phyloP scores from a whole-genome alignment of 2,888 invertebrate species.

The Schrankia costaestrigalis region DNA sequence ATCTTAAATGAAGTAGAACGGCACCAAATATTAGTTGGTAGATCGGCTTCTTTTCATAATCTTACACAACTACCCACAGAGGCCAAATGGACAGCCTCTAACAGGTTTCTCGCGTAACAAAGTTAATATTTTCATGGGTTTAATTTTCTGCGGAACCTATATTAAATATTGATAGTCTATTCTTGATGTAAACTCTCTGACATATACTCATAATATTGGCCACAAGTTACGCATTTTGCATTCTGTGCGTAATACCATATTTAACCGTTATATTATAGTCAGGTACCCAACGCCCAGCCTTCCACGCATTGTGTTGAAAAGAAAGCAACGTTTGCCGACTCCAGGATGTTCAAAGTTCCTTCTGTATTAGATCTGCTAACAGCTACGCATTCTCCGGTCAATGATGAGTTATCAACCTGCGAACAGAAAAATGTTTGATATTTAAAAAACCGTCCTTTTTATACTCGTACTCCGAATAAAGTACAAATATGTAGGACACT shows the following conservation, averaged over 20 bases:
- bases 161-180: too few relatives aligned
- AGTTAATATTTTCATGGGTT: too few relatives aligned
- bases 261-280: background rate
- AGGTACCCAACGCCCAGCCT: conserved; percentile 89
- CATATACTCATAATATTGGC: background rate
- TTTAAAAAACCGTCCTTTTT: background rate
- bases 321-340: conserved; percentile 95
- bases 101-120: too few relatives aligned
- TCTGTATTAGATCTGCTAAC: conserved; percentile 92
- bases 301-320: conserved; percentile 97
- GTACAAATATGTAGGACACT: background rate
- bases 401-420: conserved; percentile 93
- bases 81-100: too few relatives aligned
- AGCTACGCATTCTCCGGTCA: conserved; percentile 96
- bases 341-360: conserved; percentile 94
- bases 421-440: conserved; percentile 7
- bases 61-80: too few relatives aligned
- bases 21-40: background rate
- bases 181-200: too few relatives aligned
- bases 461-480: background rate
- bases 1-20: background rate
- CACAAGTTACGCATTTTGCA: background rate
- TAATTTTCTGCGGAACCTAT: too few relatives aligned
- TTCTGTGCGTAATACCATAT: background rate
- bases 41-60: too few relatives aligned